Evolutionary conservation across 2,888 invertebrate species (phyloP).

Genomic region (Gymnocheta viridis): DNA sequence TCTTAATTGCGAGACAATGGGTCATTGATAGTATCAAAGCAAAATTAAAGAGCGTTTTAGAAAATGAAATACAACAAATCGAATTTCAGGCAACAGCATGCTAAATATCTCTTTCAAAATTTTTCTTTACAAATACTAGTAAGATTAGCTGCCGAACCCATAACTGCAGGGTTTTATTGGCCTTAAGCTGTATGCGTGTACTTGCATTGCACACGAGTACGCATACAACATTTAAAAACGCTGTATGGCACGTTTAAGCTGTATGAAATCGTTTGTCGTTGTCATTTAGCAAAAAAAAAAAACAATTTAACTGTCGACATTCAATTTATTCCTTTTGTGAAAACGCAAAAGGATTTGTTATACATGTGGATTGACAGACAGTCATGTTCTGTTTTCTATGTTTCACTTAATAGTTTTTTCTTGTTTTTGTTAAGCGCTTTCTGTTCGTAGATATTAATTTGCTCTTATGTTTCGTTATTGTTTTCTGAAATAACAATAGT

Average conservation of each 20-base stretch:
- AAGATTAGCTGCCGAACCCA: neutral
- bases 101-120: too few species aligned
- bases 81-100: too few species aligned
- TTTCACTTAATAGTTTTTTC: slow-evolving; percentile 8
- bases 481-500: slow-evolving; percentile 35
- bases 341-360: slow-evolving; percentile 26
- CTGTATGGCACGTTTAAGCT: slow-evolving; percentile 10
- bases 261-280: slow-evolving; percentile 7
- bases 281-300: neutral
- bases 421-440: neutral
- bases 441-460: slow-evolving; percentile 47
- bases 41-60: too few species aligned
- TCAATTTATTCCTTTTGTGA: slow-evolving; percentile 23
- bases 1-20: too few species aligned
- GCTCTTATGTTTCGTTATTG: slow-evolving; percentile 9
- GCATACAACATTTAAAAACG: neutral
- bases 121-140: too few species aligned
- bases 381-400: slow-evolving; percentile 5
- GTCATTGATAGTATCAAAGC: too few species aligned
- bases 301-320: slow-evolving; percentile 9
- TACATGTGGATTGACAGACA: neutral
- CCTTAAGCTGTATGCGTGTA: neutral
- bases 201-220: neutral
- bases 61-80: too few species aligned
- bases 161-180: neutral